phyloP scores from a whole-genome alignment of 2,797 vertebrate species.

The Hypotaenidia okinawae region DNA sequence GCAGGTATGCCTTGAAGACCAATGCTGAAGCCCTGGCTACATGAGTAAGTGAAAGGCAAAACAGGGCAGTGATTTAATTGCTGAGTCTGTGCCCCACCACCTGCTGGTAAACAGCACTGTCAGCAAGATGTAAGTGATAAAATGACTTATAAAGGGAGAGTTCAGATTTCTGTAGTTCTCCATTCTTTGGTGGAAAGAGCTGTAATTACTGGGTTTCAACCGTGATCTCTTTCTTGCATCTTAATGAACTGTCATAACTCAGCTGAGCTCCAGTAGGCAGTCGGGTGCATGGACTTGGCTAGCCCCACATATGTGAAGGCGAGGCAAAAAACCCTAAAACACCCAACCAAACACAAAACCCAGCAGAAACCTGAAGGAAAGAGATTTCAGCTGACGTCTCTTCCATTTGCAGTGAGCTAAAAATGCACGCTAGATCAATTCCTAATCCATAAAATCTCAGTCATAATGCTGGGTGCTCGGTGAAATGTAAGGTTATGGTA shows the following conservation, averaged over 20 bases:
- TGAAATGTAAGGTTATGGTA: background rate
- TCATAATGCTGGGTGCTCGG: background rate
- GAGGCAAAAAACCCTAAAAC: background rate
- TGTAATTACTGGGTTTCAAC: background rate
- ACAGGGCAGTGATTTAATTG: background rate
- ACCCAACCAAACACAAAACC: background rate
- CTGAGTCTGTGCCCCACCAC: background rate
- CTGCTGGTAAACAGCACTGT: background rate
- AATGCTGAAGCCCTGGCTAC: background rate
- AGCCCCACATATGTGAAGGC: background rate
- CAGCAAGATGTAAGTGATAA: background rate
- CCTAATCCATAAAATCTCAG: background rate
- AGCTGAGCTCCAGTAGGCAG: background rate
- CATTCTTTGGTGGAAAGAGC: background rate
- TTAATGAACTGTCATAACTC: background rate
- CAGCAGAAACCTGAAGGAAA: background rate
- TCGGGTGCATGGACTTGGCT: background rate
- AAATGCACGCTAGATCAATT: conserved; percentile 9
- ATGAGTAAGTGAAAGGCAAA: background rate
- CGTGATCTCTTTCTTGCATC: background rate
- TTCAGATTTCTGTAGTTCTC: background rate
- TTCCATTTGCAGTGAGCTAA: conserved; percentile 16
- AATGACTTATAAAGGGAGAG: background rate
- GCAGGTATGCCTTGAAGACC: background rate
- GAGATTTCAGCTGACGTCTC: background rate